Base-by-base conservation (phyloP, 1,140 invertebrate species). In the Leptinotarsa undecemlineata region DNA sequence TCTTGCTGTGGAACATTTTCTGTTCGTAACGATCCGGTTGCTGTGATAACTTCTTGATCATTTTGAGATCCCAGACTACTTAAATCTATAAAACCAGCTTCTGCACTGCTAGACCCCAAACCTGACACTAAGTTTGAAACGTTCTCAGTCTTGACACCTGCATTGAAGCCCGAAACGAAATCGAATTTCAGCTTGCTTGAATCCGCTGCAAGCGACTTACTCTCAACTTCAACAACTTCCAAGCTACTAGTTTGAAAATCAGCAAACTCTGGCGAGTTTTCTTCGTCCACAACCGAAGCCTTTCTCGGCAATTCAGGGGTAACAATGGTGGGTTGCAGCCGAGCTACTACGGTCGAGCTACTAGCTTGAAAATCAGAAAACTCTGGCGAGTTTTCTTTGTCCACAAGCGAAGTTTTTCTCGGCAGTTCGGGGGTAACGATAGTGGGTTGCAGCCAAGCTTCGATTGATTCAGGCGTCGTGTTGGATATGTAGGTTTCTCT, bases 401-500 rank as follows among this genome's bases (percentile, higher is more conserved):
- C 71, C 14, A 42, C 51, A 15, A 6, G 14, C 17, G 61, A 20
- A 14, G 72, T 74, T 78, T 79, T 81, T 64, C 78, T 61, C 4
- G 79, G 71, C 61, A 82, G 75, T 72, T 81, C 80, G 2, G 81
- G 80, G 63, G 80, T 83, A 14, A 82, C 74, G 48, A 83, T 82
- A 13, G 82, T 82, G n/a, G 81, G 78, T 74, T 83, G 72, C 42
- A 82, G 64, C 77, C 78, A 81, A 60, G 70, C 75, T 20, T 77
- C 71, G 64, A 71, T 66, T 48, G 13, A 63, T 63, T 72, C 51
- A 4, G 33, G 33, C 15, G 23, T 62, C 11, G 33, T 47, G 17
- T 76, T 81, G 42, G 82, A 81, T 75, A 84, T 84, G 73, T 84
- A 78, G 11, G 83, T 84, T 80, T 84, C 83, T 57, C 82, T 71